Conservation (phyloP, 2,113 vertebrate species). For the Manacus vitellinus region DNA sequence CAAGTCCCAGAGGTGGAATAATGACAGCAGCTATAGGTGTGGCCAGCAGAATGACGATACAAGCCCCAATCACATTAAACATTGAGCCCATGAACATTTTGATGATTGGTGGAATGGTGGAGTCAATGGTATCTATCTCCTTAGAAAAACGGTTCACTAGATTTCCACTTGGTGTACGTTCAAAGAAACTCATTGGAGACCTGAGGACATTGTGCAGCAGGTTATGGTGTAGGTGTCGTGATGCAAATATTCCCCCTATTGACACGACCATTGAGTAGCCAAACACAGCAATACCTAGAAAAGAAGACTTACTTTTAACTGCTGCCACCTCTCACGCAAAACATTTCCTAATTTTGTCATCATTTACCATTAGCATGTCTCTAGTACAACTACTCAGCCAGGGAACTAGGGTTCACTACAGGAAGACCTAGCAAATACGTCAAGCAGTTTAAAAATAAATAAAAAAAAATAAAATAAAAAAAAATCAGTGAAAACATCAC, state of each 20-base stretch:
- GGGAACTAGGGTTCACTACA: background rate
- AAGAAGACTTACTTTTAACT: background rate
- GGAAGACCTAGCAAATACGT: background rate
- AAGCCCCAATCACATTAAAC: slow-evolving; percentile 87
- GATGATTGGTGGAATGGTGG: slow-evolving; percentile 88
- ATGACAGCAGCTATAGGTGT: slow-evolving; percentile 85
- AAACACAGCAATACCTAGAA: slow-evolving; percentile 85
- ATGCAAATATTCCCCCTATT: slow-evolving; percentile 90
- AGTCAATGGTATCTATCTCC: slow-evolving; percentile 94
- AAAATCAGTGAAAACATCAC: background rate
- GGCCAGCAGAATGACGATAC: slow-evolving; percentile 87
- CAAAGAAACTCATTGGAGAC: slow-evolving; percentile 94
- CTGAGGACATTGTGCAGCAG: slow-evolving; percentile 89
- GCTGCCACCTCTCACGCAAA: background rate
- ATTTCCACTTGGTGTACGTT: slow-evolving; percentile 94
- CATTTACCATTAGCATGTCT: background rate
- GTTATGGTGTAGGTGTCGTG: slow-evolving; percentile 84
- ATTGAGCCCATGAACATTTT: slow-evolving; percentile 97
- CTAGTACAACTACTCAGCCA: background rate
- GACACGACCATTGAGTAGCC: slow-evolving; percentile 90
- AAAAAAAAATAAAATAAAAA: background rate
- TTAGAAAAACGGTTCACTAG: slow-evolving; percentile 96
- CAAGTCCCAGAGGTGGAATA: slow-evolving; percentile 87
- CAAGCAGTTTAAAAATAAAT: background rate
- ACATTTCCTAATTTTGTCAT: background rate